These are phyloP conservation scores for Copsychus sechellarum DNA, from an alignment of 2,113 vertebrate genomes.

Conservation along the genomic window DNA sequence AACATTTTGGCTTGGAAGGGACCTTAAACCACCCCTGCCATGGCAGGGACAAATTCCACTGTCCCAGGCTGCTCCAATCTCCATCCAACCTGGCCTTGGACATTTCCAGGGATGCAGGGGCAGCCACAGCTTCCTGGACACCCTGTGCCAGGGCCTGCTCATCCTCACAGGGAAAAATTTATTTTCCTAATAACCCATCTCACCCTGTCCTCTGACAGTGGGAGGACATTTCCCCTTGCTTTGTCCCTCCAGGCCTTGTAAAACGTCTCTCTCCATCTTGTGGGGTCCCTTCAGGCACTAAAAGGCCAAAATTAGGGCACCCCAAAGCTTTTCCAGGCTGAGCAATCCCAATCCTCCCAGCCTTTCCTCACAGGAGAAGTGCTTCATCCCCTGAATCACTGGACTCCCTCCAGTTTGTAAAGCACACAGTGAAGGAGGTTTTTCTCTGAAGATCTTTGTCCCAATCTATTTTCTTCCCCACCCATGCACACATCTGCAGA, in stretches of 20 bases:
- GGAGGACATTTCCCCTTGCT: neutral
- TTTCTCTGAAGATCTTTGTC: neutral
- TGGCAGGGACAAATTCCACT: neutral
- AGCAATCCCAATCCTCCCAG: neutral
- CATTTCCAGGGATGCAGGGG: neutral
- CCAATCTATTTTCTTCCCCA: neutral
- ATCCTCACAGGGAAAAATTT: neutral
- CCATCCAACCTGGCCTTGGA: neutral
- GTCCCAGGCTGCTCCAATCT: fast-evolving
- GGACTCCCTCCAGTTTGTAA: neutral
- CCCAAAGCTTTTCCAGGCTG: neutral
- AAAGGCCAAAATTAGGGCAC: neutral
- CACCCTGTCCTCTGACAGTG: neutral
- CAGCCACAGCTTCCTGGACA: neutral
- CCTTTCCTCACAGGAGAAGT: neutral
- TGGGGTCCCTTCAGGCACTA: neutral
- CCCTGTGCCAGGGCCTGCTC: neutral
- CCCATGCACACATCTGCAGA: fast-evolving
- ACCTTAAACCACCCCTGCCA: no score
- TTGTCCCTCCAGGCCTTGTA: neutral
- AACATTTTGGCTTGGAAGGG: neutral
- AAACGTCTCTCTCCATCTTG: neutral
- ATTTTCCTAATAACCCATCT: neutral
- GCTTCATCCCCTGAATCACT: neutral
- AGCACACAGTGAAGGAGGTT: fast-evolving